A percentile compares a stretch with the other conserved stretches of the same genome.
These are phyloP conservation scores for Hypomesus transpacificus DNA, from an alignment of 2,113 vertebrate species.

Conservation along the genomic window DNA sequence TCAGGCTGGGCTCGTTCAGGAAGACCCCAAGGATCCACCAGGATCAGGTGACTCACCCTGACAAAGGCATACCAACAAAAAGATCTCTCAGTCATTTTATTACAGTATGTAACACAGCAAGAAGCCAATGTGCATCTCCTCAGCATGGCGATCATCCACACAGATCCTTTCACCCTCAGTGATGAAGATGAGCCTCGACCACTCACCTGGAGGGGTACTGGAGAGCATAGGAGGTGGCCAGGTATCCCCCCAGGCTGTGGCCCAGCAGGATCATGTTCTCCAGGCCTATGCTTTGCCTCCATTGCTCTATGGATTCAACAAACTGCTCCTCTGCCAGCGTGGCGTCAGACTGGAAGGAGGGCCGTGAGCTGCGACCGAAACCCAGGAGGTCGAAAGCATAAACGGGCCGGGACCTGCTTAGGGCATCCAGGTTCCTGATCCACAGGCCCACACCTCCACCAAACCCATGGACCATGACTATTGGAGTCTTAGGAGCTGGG, in stretches of 20 bases:
- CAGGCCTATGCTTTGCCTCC: constrained; percentile 75
- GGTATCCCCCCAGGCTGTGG: constrained; percentile 79
- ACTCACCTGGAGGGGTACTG: constrained; percentile 82
- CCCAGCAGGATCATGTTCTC: constrained; percentile 80
- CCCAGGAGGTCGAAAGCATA: constrained; percentile 2
- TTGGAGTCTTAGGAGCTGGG: constrained; percentile 70
- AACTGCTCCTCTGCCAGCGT: constrained; percentile 61
- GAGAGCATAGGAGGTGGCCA: constrained; percentile 79
- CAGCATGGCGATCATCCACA: too few relatives aligned
- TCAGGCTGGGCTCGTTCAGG: constrained; percentile 71
- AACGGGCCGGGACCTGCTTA: background rate
- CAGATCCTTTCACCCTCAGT: too few relatives aligned
- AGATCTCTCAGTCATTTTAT: background rate
- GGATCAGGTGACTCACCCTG: constrained; percentile 86
- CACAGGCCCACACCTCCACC: constrained; percentile 13
- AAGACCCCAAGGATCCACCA: constrained; percentile 91
- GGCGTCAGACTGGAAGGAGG: background rate
- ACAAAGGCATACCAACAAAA: constrained; percentile 4
- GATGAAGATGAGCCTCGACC: too few relatives aligned
- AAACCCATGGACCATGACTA: constrained; percentile 91
- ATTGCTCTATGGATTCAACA: constrained; percentile 81
- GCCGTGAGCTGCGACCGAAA: constrained; percentile 9
- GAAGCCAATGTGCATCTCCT: background rate
- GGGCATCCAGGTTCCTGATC: constrained; percentile 9
- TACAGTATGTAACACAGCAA: background rate